Conservation (phyloP, 2,113 vertebrate genomes). For the Egretta garzetta region DNA sequence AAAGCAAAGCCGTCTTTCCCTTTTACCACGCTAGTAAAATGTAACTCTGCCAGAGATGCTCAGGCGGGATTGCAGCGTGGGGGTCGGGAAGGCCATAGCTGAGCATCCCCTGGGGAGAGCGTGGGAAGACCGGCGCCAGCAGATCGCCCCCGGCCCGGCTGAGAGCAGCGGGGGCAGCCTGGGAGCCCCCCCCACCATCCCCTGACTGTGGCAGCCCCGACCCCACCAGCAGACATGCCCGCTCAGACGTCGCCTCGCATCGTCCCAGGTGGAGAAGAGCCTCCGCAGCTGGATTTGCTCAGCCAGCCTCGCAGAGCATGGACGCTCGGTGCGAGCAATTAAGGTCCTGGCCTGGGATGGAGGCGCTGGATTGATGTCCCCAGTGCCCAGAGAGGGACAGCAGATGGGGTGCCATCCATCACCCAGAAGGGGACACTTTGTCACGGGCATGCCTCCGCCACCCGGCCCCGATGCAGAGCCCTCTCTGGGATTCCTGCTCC, state of each 20-base stretch:
- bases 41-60: neutral
- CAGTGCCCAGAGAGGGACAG: neutral
- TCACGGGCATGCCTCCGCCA: neutral
- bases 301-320: neutral
- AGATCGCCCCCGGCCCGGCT: neutral
- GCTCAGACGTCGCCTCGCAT: neutral
- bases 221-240: neutral
- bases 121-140: neutral
- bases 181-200: neutral
- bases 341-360: neutral
- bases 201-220: neutral
- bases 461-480: neutral
- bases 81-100: neutral
- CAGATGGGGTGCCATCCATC: neutral
- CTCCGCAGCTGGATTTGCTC: neutral
- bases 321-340: neutral
- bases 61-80: neutral
- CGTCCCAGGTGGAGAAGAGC: neutral
- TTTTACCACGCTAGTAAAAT: neutral
- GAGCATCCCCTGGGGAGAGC: neutral
- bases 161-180: neutral
- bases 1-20: neutral
- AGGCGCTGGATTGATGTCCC: neutral
- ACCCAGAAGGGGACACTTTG: neutral
- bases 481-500: neutral